Evolutionary conservation across 2,113 vertebrate genomes (phyloP), one percentile per base, ranked within the genome.

Genomic region (Montifringilla adamsi): DNA sequence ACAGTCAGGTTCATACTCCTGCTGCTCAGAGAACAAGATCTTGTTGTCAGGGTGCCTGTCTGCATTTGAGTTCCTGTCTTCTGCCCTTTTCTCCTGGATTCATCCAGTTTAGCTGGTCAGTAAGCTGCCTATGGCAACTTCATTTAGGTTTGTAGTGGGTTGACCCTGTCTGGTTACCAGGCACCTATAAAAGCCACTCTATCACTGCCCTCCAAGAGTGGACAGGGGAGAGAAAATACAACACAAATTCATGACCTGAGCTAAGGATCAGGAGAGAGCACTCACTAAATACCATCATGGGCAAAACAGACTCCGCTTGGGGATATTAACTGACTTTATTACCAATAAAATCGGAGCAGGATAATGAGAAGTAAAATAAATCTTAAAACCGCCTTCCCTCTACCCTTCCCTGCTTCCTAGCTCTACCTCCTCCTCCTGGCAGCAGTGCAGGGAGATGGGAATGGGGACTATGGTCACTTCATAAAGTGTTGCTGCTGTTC

Each of bases 361-460:
- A 62, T n/a, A 39, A 78, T 62, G 8, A 87, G 20, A 53, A 70
- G 7, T 13, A 70, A 62, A 78, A 53, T 46, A 46, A 46, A 69
- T 39, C 33, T 60, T 52, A 28, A 30, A n/a, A 47, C 2, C 19
- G 47, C 28, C 13, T 63, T n/a, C 9, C 15, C 13, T 13, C 15
- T 50, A 26, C 13, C 12, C 28, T 4, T 60, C 19, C 28, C 24
- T n/a, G 13, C 15, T 87, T 41, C 49, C 41, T 47, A 87, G 7
- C 13, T 63, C n/a, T 30, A 63, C 16, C 8, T 53, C 39, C 28
- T 52, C 28, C 30, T 39, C 30, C 15, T 20, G 23, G 15, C 16
- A 55, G 16, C 20, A 55, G 30, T 0, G 0, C 19, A 63, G 20
- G 13, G n/a, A n/a, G 9, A n/a, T 26, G 10, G 47, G 20, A 55